Percentiles rank a stretch among this genome's conserved stretches.
These are phyloP conservation scores for Falco concolor DNA, from an alignment of 2,797 vertebrate genomes.

Conservation along the genomic window DNA sequence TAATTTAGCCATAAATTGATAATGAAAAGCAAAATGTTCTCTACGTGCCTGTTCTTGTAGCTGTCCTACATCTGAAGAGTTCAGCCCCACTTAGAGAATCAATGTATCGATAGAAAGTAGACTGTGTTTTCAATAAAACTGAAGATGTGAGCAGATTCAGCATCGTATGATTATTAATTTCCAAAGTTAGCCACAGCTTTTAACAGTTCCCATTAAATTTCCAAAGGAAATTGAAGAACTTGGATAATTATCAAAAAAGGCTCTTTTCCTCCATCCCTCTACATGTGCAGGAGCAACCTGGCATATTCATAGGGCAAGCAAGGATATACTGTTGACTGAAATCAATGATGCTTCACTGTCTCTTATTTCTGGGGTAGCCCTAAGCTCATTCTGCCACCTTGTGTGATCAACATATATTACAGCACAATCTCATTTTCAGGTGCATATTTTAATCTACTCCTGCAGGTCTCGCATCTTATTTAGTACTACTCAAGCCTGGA, in stretches of 20 bases:
- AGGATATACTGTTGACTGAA: background rate
- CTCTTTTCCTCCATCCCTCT: background rate
- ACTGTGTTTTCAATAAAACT: slow-evolving; percentile 65
- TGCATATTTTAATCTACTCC: background rate
- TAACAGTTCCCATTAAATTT: slow-evolving; percentile 51
- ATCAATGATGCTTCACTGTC: background rate
- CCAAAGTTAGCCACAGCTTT: slow-evolving; percentile 41
- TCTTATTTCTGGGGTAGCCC: background rate
- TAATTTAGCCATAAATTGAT: slow-evolving; percentile 56
- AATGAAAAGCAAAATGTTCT: slow-evolving; percentile 62
- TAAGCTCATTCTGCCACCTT: slow-evolving; percentile 78
- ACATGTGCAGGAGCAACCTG: background rate
- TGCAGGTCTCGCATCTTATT: background rate
- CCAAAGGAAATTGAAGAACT: slow-evolving; percentile 31
- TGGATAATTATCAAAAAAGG: slow-evolving; percentile 29
- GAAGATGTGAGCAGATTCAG: slow-evolving; percentile 14
- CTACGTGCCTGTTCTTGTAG: slow-evolving; percentile 51
- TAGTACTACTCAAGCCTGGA: background rate
- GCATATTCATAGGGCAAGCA: background rate
- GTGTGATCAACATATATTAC: slow-evolving; percentile 74
- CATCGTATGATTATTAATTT: slow-evolving; percentile 36
- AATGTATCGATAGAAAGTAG: slow-evolving; percentile 56
- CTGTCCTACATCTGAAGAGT: slow-evolving; percentile 53
- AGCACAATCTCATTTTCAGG: slow-evolving; percentile 36
- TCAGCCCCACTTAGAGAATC: slow-evolving; percentile 62